These are phyloP conservation scores for Drosophila dunni DNA, from an alignment of 1,140 invertebrate species.

Conservation along the genomic window DNA sequence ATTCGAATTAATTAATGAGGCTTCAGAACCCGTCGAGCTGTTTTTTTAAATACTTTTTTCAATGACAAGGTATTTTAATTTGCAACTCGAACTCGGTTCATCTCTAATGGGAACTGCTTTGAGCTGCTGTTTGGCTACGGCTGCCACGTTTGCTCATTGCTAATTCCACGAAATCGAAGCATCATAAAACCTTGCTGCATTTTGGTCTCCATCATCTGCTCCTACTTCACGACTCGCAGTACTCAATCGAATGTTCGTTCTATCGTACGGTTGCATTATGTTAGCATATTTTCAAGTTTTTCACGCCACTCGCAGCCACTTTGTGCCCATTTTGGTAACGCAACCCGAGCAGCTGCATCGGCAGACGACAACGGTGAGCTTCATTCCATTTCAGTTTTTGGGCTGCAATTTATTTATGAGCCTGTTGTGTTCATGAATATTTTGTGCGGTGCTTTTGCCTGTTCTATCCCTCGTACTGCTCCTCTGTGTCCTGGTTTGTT, in stretches of 20 bases:
- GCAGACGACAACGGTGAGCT: constrained; percentile 19
- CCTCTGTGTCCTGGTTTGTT: not conserved
- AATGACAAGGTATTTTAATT: no score
- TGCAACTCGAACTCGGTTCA: not conserved
- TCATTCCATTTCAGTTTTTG: constrained; percentile 35
- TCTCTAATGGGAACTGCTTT: constrained; percentile 19
- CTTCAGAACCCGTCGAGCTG: not conserved
- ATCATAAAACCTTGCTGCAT: constrained; percentile 65
- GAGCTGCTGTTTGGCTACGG: constrained; percentile 15
- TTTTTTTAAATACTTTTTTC: no score
- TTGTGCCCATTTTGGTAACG: constrained; percentile 47
- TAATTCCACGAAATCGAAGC: constrained; percentile 74
- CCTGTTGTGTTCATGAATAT: constrained; percentile 69
- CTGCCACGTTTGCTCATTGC: constrained; percentile 56
- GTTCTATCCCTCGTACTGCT: not conserved
- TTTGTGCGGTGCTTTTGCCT: constrained; percentile 42
- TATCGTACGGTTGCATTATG: constrained; percentile 54
- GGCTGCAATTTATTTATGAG: constrained; percentile 70
- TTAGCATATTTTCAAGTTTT: constrained; percentile 69
- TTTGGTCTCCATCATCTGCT: constrained; percentile 25
- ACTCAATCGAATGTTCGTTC: constrained; percentile 1
- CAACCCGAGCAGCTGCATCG: constrained; percentile 47
- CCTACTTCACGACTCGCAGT: not conserved
- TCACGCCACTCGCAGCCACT: constrained; percentile 56
- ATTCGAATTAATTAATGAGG: no score